A percentile compares a stretch with the other conserved stretches of the same genome.
Conservation (phyloP, 2,888 invertebrate genomes). For the Listrodromus nycthemerus region DNA sequence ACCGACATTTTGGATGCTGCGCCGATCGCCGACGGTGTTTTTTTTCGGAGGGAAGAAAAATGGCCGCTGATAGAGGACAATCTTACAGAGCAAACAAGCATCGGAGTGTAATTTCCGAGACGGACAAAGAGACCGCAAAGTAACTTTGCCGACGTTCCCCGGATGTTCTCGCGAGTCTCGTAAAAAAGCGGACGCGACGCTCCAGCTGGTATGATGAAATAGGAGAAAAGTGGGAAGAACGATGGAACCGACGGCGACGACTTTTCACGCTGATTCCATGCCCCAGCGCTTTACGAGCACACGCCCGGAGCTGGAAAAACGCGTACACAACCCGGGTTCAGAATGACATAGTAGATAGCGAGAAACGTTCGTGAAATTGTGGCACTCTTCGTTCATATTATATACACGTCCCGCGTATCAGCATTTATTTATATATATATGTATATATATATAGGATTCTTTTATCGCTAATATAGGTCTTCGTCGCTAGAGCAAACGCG, state of each 20-base stretch:
- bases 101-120: conserved; percentile 37
- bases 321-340: not conserved
- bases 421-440: not conserved
- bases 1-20: too few species aligned
- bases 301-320: conserved; percentile 14
- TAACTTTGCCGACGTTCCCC: conserved; percentile 28
- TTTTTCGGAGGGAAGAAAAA: not conserved
- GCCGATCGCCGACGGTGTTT: too few species aligned
- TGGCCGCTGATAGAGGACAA: conserved; percentile 16
- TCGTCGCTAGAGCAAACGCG: not conserved
- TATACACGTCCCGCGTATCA: not conserved
- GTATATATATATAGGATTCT: not conserved
- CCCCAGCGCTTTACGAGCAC: conserved; percentile 37
- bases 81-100: conserved; percentile 40
- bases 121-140: conserved; percentile 34
- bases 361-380: conserved; percentile 5
- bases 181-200: conserved; percentile 25
- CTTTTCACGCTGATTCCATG: conserved; percentile 10
- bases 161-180: conserved; percentile 34
- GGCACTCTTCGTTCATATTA: not conserved
- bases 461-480: not conserved
- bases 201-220: conserved; percentile 4
- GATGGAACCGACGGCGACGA: conserved; percentile 31
- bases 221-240: not conserved
- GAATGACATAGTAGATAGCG: conserved; percentile 30